Evolutionary conservation across 1,140 invertebrate genomes (phyloP).

Genomic region (Lucilia cuprina): DNA sequence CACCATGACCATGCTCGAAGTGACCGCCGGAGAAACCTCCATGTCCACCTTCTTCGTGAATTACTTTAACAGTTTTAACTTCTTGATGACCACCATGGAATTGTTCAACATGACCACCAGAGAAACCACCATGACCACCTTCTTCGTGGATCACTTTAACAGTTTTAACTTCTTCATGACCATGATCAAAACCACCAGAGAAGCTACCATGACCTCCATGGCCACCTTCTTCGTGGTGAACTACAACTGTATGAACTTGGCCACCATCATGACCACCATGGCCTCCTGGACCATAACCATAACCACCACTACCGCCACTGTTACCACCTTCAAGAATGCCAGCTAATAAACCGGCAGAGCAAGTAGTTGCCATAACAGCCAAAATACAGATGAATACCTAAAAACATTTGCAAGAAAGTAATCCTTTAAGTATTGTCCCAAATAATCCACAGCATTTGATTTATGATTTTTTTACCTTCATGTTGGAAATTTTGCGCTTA

Average conservation of each 20-base stretch:
- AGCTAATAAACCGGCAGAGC: slow-evolving; percentile 49
- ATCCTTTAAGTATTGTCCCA: background rate
- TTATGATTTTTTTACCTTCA: slow-evolving; percentile 31
- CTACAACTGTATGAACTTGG: slow-evolving; percentile 49
- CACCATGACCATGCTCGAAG: slow-evolving; percentile 46
- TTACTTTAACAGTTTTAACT: slow-evolving; percentile 28
- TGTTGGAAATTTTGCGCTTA: slow-evolving; percentile 14
- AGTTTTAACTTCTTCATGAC: slow-evolving; percentile 42
- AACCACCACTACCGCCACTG: slow-evolving; percentile 40
- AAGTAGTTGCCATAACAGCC: slow-evolving; percentile 50
- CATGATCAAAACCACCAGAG: slow-evolving; percentile 40
- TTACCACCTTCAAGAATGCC: slow-evolving; percentile 50
- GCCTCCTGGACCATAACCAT: slow-evolving; percentile 35
- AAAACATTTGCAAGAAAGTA: background rate
- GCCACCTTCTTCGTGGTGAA: slow-evolving; percentile 43
- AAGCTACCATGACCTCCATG: slow-evolving; percentile 36
- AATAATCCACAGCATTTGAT: background rate
- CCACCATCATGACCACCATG: slow-evolving; percentile 39
- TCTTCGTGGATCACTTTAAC: slow-evolving; percentile 13
- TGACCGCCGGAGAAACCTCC: slow-evolving; percentile 43
- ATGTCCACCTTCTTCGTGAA: slow-evolving; percentile 29
- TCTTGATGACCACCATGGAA: slow-evolving; percentile 48
- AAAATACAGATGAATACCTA: slow-evolving; percentile 56
- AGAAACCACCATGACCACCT: slow-evolving; percentile 40
- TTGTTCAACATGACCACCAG: background rate